A percentile compares a stretch with the other conserved stretches of the same genome.
Evolutionary conservation across 2,797 vertebrate genomes (phyloP).

Genomic region (Pseudochirops cupreus): DNA sequence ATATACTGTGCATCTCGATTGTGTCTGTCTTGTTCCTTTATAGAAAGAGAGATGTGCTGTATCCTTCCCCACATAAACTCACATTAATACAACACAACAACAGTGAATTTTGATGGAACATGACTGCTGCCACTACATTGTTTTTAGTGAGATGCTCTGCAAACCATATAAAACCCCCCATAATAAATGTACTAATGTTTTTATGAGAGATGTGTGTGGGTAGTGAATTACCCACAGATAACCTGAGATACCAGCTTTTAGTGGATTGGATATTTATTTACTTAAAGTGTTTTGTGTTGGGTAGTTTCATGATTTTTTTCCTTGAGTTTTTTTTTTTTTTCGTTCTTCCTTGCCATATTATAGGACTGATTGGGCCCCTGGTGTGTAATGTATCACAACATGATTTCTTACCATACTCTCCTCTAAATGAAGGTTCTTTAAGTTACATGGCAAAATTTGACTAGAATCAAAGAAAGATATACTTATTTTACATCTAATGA

Average conservation of each 20-base stretch:
- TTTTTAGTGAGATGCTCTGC: constrained; percentile 46
- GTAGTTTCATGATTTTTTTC: background rate
- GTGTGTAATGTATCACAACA: background rate
- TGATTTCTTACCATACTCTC: background rate
- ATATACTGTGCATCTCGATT: background rate
- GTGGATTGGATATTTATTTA: constrained; percentile 67
- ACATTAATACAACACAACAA: background rate
- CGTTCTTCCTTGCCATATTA: background rate
- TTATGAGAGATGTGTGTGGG: constrained; percentile 45
- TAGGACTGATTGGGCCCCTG: background rate
- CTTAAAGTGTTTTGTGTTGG: constrained; percentile 25
- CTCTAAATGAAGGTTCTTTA: background rate
- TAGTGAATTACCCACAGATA: constrained; percentile 58
- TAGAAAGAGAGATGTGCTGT: background rate
- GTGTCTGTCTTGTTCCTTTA: constrained; percentile 26
- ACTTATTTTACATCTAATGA: constrained; percentile 58
- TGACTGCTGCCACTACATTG: background rate
- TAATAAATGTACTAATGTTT: constrained; percentile 42
- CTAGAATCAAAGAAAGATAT: constrained; percentile 37
- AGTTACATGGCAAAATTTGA: constrained; percentile 41
- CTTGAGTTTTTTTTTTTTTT: constrained; percentile 28
- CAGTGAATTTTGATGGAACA: constrained; percentile 24
- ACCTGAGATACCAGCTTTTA: constrained; percentile 68
- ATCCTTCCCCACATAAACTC: background rate
- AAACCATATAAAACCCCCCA: constrained; percentile 8